phyloP scores from a whole-genome alignment of 2,113 vertebrate species.

The Procapra przewalskii region DNA sequence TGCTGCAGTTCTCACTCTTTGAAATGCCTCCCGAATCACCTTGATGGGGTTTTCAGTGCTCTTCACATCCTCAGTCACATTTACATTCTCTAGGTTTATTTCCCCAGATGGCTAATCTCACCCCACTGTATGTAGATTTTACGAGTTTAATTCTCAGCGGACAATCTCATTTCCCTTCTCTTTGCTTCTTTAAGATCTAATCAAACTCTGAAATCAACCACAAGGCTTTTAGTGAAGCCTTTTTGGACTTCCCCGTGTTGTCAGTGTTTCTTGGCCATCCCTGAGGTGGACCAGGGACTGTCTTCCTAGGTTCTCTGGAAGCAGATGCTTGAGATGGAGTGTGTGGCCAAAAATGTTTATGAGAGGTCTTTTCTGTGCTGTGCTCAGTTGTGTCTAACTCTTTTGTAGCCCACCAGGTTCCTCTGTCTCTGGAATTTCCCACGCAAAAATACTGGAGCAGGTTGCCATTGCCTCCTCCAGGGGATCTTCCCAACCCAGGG shows the following conservation, averaged over 20 bases:
- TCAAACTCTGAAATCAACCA: background rate
- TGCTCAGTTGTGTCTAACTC: background rate
- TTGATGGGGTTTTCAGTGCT: constrained; percentile 41
- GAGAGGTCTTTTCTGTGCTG: background rate
- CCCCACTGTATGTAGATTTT: background rate
- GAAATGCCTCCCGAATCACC: constrained; percentile 42
- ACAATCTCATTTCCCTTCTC: background rate
- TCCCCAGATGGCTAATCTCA: constrained; percentile 13
- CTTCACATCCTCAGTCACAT: background rate
- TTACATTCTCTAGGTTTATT: background rate
- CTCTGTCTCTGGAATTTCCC: background rate
- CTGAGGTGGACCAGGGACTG: background rate
- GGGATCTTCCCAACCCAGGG: background rate
- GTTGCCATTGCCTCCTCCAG: background rate
- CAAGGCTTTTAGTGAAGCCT: background rate
- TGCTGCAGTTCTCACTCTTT: background rate
- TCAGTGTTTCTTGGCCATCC: background rate
- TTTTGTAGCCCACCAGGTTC: background rate
- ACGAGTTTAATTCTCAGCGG: background rate
- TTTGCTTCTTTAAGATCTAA: constrained; percentile 19
- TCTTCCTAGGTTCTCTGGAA: background rate
- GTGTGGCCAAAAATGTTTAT: background rate
- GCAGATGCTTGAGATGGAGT: background rate
- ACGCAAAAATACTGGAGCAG: background rate
- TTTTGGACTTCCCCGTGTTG: background rate